These are phyloP conservation scores for Chlorops oryzae DNA, from an alignment of 1,140 invertebrate genomes.

Conservation along the genomic window DNA sequence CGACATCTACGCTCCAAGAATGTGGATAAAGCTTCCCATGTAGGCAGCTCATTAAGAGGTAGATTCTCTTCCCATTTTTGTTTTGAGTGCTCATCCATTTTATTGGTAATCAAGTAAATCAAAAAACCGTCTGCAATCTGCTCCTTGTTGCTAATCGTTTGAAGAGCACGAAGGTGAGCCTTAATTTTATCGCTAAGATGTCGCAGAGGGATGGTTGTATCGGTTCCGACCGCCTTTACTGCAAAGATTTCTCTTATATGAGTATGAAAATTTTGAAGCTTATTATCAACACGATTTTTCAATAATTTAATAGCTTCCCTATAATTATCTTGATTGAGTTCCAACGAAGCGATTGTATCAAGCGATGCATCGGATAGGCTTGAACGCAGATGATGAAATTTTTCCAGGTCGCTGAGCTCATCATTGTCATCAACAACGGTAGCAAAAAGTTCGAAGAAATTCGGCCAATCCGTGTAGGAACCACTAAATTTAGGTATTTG, in stretches of 20 bases:
- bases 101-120: not conserved
- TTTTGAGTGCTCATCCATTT: no score
- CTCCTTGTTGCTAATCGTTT: not conserved
- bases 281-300: constrained; percentile 4
- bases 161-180: constrained; percentile 1
- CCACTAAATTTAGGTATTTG: constrained; percentile 4
- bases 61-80: not conserved
- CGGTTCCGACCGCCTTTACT: not conserved
- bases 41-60: not conserved
- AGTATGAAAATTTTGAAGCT: not conserved
- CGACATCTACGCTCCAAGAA: constrained; percentile 6
- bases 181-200: constrained; percentile 1
- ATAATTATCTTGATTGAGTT: not conserved
- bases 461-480: constrained; percentile 4
- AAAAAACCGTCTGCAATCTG: constrained; percentile 1
- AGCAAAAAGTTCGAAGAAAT: not conserved
- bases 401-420: no score
- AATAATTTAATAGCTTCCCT: not conserved
- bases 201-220: not conserved
- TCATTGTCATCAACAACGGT: constrained; percentile 2
- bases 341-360: constrained; percentile 2
- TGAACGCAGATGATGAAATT: not conserved
- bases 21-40: not conserved
- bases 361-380: not conserved
- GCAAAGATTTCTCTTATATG: constrained; percentile 1